A percentile compares a stretch with the other conserved stretches of the same genome.
phyloP scores from a whole-genome alignment of 2,888 invertebrate genomes.

The Caenorhabditis drosophilae region DNA sequence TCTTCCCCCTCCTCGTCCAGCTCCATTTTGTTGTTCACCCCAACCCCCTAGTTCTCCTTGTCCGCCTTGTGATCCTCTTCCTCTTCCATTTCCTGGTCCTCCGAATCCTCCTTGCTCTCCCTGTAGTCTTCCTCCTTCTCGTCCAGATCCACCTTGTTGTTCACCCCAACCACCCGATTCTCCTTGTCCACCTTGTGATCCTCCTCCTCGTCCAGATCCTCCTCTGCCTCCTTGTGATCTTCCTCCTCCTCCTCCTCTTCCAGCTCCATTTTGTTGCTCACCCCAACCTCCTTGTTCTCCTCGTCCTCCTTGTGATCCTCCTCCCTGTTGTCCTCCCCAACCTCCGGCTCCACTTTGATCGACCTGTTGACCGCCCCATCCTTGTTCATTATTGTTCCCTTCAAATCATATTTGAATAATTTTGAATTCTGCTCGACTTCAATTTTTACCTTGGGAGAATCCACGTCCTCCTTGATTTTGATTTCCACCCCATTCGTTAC shows the following conservation, averaged over 20 bases:
- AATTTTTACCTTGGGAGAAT: too few relatives aligned
- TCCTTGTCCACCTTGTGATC: slow-evolving; percentile 10
- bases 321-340: slow-evolving; percentile 2
- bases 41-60: slow-evolving; percentile 2
- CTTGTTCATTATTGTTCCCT: too few relatives aligned
- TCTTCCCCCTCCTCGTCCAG: not conserved
- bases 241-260: not conserved
- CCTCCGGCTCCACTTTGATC: slow-evolving; percentile 6
- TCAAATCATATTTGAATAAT: too few relatives aligned
- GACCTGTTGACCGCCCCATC: not conserved
- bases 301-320: slow-evolving; percentile 5
- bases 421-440: too few relatives aligned
- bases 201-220: not conserved
- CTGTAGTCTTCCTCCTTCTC: slow-evolving; percentile 2
- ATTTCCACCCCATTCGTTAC: not conserved
- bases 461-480: not conserved
- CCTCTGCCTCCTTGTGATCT: slow-evolving; percentile 1
- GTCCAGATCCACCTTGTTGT: slow-evolving; percentile 1
- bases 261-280: not conserved
- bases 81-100: slow-evolving; percentile 6
- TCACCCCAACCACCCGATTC: slow-evolving; percentile 1
- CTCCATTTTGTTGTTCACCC: slow-evolving; percentile 12
- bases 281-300: slow-evolving; percentile 4
- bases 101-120: slow-evolving; percentile 14
- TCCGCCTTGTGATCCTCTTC: slow-evolving; percentile 12